These are phyloP conservation scores for Pristis pectinata DNA, from an alignment of 2,797 vertebrate species.

Conservation along the genomic window DNA sequence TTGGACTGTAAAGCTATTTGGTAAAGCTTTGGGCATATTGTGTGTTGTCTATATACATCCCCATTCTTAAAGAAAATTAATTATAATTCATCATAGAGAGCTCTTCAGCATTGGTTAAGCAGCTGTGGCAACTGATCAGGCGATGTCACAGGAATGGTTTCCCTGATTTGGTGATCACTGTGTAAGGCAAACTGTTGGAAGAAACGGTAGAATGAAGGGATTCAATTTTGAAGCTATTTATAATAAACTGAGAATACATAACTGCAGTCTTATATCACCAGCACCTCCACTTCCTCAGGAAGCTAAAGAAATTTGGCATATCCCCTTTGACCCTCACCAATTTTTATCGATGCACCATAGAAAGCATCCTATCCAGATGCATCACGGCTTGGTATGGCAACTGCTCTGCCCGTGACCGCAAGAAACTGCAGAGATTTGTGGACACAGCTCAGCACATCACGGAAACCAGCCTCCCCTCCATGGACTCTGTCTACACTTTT, in stretches of 20 bases:
- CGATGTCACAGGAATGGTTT: background rate
- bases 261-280: too few relatives aligned
- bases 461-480: too few relatives aligned
- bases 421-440: too few relatives aligned
- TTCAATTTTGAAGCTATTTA: background rate
- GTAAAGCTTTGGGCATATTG: background rate
- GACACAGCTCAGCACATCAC: too few relatives aligned
- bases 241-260: background rate
- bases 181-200: background rate
- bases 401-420: too few relatives aligned
- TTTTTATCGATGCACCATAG: too few relatives aligned
- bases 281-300: too few relatives aligned
- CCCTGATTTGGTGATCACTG: background rate
- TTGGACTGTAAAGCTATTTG: slow-evolving; percentile 1
- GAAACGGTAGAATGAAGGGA: background rate
- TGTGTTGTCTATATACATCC: background rate
- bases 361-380: too few relatives aligned
- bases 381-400: too few relatives aligned
- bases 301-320: too few relatives aligned
- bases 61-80: background rate
- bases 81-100: background rate
- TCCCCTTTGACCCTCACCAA: too few relatives aligned
- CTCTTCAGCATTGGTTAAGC: background rate
- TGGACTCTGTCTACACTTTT: too few relatives aligned
- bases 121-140: background rate